A percentile compares a stretch with the other conserved stretches of the same genome.
Evolutionary conservation across 2,113 vertebrate species (phyloP).

Genomic region (Ailuropoda melanoleuca): DNA sequence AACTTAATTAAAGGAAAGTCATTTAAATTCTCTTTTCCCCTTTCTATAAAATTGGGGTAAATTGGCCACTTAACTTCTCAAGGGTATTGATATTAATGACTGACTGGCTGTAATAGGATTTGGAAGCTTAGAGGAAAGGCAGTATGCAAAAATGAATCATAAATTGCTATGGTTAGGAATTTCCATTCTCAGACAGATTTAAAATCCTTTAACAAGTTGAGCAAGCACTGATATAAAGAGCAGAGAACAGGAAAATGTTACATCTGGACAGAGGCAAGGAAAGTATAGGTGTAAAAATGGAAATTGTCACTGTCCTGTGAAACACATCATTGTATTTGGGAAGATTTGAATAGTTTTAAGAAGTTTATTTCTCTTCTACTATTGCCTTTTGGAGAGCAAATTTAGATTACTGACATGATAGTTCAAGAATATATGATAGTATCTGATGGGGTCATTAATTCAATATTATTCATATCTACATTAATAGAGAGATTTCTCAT

Average conservation of each 20-base stretch:
- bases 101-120: slow-evolving; percentile 35
- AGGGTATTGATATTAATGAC: slow-evolving; percentile 61
- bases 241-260: slow-evolving; percentile 45
- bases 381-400: slow-evolving; percentile 7
- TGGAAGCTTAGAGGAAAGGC: slow-evolving; percentile 39
- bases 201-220: slow-evolving; percentile 58
- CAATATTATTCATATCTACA: not conserved
- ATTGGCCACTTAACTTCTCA: slow-evolving; percentile 57
- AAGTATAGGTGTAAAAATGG: slow-evolving; percentile 42
- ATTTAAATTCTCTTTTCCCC: slow-evolving; percentile 29
- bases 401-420: not conserved
- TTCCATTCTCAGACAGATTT: slow-evolving; percentile 56
- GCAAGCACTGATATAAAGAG: slow-evolving; percentile 33
- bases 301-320: slow-evolving; percentile 51
- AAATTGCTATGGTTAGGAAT: slow-evolving; percentile 39
- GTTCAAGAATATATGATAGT: not conserved
- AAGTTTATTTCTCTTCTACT: slow-evolving; percentile 45
- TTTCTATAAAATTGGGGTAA: slow-evolving; percentile 56
- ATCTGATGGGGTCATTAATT: not conserved
- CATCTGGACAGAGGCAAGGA: not conserved
- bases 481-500: not conserved
- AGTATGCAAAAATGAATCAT: slow-evolving; percentile 23
- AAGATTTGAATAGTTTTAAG: slow-evolving; percentile 61
- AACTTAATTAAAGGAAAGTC: slow-evolving; percentile 65
- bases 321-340: slow-evolving; percentile 39